Conservation (phyloP, 2,113 vertebrate genomes). For the Ctenodactylus gundi region DNA sequence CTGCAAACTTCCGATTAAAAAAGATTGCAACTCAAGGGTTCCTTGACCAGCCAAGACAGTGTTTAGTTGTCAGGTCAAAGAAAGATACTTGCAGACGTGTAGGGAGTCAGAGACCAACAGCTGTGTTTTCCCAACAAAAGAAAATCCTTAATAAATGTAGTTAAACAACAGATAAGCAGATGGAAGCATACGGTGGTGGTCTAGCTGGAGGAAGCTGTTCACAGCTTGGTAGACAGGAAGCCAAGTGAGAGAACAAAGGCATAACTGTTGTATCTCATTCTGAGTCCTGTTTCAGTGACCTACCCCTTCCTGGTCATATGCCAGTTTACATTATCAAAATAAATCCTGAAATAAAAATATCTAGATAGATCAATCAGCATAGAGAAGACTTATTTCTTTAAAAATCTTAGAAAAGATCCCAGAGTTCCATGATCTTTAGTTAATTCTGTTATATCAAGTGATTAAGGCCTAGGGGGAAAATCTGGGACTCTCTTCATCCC, state of each 20-base stretch:
- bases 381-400: background rate
- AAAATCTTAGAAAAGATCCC: background rate
- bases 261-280: too few species aligned
- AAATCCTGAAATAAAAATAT: background rate
- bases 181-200: background rate
- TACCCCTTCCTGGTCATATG: too few species aligned
- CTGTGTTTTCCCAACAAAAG: background rate
- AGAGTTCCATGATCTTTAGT: background rate
- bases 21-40: background rate
- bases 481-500: background rate
- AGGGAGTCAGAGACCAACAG: background rate
- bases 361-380: background rate
- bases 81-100: background rate
- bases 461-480: background rate
- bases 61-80: background rate
- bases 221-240: too few species aligned
- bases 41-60: background rate
- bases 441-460: constrained; percentile 28
- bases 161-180: background rate
- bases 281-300: too few species aligned
- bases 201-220: too few species aligned
- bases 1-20: background rate
- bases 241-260: too few species aligned
- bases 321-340: too few species aligned
- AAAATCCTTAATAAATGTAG: constrained; percentile 11